phyloP scores from a whole-genome alignment of 2,888 invertebrate genomes.

The Amphipoea lucens region DNA sequence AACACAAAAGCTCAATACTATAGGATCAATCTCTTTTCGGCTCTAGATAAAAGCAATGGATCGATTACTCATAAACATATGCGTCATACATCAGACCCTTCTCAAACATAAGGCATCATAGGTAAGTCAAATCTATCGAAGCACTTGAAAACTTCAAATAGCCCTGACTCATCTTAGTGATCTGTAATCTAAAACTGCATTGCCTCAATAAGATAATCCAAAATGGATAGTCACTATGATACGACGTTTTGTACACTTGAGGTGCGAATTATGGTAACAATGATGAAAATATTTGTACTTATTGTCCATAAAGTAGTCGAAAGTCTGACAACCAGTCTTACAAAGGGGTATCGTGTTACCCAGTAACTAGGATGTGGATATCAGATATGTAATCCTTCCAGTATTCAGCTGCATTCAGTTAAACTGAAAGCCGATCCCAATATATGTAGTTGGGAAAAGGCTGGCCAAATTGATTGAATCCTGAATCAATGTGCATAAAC shows the following conservation, averaged over 20 bases:
- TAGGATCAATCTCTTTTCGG: background rate
- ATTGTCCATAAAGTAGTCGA: too few relatives aligned
- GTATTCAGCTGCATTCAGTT: background rate
- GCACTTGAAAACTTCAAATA: slow-evolving; percentile 27
- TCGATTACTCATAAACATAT: background rate
- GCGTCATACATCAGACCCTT: background rate
- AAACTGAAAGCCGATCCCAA: background rate
- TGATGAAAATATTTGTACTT: background rate
- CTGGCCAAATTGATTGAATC: background rate
- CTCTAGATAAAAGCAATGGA: background rate
- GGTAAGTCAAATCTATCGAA: slow-evolving; percentile 5
- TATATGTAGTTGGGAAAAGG: background rate
- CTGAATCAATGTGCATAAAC: background rate
- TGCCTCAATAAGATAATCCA: slow-evolving; percentile 35
- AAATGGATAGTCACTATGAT: slow-evolving; percentile 16
- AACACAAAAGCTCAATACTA: background rate
- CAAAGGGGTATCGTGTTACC: background rate
- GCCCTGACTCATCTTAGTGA: slow-evolving; percentile 25
- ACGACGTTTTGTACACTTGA: slow-evolving; percentile 26
- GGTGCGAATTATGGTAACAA: slow-evolving; percentile 21
- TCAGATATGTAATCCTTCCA: too few relatives aligned
- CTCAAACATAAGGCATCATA: slow-evolving; percentile 4
- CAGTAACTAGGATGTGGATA: background rate
- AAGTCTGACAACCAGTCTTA: background rate
- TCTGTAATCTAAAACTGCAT: slow-evolving; percentile 27